These are phyloP conservation scores for human (Homo sapiens) DNA, from an alignment of 2,113 vertebrate genomes.

Conservation along the genomic window GRCh38 chr14:64257001-64257500, in stretches of 20 bases:
- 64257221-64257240: slow-evolving; percentile 95
- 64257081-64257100: slow-evolving; percentile 5
- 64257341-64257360: slow-evolving; percentile 91
- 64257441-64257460: slow-evolving; percentile 36
- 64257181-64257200: background rate
- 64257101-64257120: background rate
- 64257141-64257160: background rate
- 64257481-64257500: background rate
- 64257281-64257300: slow-evolving; percentile 99
- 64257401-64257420: background rate
- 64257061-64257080: background rate
- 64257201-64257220: background rate
- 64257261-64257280: slow-evolving; percentile 95
- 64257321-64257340: slow-evolving; percentile 96
- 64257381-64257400: slow-evolving; percentile 45
- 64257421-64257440: background rate
- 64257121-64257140: slow-evolving; percentile 29
- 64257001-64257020: fast-evolving
- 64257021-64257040: background rate
- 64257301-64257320: slow-evolving; percentile 98
- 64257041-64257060: background rate
- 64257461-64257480: background rate
- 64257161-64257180: background rate
- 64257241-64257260: slow-evolving; percentile 98
- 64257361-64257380: slow-evolving; percentile 87